phyloP scores from a whole-genome alignment of 2,797 vertebrate genomes.

The Myripristis murdjan region DNA sequence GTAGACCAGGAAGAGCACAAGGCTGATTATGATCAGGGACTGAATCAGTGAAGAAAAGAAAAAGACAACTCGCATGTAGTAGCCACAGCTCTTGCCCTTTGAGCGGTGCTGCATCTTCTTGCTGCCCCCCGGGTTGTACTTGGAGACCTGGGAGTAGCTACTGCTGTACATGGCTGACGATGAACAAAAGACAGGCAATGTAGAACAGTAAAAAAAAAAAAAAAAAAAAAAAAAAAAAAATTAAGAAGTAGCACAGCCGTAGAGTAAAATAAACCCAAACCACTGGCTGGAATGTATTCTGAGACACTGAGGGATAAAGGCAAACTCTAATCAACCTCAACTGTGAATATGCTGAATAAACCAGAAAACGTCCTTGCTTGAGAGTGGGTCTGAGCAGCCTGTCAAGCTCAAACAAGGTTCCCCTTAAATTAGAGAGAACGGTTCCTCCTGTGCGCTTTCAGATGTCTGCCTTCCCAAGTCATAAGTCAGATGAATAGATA shows the following conservation, averaged over 20 bases:
- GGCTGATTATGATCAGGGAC: constrained; percentile 93
- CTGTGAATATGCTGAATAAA: neutral
- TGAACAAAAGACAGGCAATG: neutral
- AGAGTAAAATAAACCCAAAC: neutral
- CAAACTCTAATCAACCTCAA: neutral
- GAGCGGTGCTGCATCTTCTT: constrained; percentile 74
- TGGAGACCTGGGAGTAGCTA: constrained; percentile 79
- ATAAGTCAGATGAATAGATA: neutral
- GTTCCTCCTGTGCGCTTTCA: constrained; percentile 11
- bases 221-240: neutral
- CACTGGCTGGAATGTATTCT: neutral
- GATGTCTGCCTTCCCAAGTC: neutral
- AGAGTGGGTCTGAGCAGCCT: neutral
- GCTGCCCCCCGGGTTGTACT: constrained; percentile 63
- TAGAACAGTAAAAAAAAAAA: neutral
- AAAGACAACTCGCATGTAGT: constrained; percentile 93
- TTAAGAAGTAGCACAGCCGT: neutral
- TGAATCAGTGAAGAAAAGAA: constrained; percentile 96
- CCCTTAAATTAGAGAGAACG: neutral
- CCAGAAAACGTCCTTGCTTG: neutral
- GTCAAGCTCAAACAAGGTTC: constrained; percentile 21
- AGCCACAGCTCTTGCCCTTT: constrained; percentile 88
- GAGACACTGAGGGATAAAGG: neutral
- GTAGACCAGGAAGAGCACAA: constrained; percentile 96
- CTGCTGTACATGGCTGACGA: constrained; percentile 78